Evolutionary conservation across 2,797 vertebrate species (phyloP).

Genomic region (Odontamblyopus rebecca): DNA sequence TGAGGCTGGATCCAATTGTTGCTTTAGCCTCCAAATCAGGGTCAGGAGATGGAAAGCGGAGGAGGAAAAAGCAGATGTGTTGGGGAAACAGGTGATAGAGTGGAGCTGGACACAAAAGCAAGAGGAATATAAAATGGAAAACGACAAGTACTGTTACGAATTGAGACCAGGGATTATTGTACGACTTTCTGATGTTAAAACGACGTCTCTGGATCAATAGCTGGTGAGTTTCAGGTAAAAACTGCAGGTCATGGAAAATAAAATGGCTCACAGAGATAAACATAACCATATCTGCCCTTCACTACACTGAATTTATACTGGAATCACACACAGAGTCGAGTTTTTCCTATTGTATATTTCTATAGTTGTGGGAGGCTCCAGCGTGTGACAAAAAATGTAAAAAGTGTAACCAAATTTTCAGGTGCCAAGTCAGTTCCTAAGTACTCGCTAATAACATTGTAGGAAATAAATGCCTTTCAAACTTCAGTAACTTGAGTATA

Average conservation of each 20-base stretch:
- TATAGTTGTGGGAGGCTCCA: too few species aligned
- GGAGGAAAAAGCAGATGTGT: not conserved
- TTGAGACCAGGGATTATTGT: conserved; percentile 57
- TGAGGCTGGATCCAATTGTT: conserved; percentile 19
- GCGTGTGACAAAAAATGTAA: too few species aligned
- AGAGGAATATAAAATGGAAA: conserved; percentile 32
- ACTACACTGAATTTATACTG: too few species aligned
- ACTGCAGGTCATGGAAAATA: not conserved
- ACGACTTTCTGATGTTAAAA: conserved; percentile 49
- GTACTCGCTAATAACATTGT: too few species aligned
- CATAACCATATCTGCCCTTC: too few species aligned
- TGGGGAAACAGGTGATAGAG: conserved; percentile 3
- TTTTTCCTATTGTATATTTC: too few species aligned
- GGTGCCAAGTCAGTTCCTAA: too few species aligned
- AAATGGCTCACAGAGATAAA: not conserved
- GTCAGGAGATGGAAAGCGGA: conserved; percentile 16
- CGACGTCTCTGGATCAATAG: conserved; percentile 55
- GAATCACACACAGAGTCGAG: too few species aligned
- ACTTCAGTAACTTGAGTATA: too few species aligned
- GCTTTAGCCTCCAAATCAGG: conserved; percentile 12
- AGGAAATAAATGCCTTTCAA: too few species aligned
- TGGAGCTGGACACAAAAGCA: not conserved
- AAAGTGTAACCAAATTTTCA: too few species aligned
- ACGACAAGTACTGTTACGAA: conserved; percentile 30
- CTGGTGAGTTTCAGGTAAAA: not conserved